Evolutionary conservation across 2,113 vertebrate species (phyloP), one percentile per base, ranked within the genome.

Genomic region (Tychaedon coryphoeus): DNA sequence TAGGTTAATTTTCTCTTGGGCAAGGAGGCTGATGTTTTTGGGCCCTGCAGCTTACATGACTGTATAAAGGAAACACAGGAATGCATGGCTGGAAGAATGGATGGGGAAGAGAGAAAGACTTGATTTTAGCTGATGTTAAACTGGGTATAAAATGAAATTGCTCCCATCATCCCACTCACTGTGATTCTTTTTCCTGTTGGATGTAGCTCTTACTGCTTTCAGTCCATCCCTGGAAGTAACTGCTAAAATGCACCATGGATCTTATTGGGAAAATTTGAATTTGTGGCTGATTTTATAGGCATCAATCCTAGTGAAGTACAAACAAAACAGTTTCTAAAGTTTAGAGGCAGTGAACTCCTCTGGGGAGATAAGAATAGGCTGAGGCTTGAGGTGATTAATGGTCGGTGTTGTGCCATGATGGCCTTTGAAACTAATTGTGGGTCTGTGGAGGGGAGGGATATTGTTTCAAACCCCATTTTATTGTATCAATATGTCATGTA

Each of bases 21-120:
- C 25, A 20, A 23, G 33, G 5, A 8, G 79, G 6, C 26, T 23
- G 42, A 14, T 15, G 19, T 43, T 61, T 70, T 38, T 58, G 60
- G 38, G 56, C 42, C 43, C n/a, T 64, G 67, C 38, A 64, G 38
- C 23, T 81, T 74, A 7, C 9, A 2, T 20, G 38, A 7, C 20
- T 42, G 5, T 0, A 0, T 54, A 23, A 61, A 80, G 50, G 48
- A 72, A 82, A 36, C 10, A n/a, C 0, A 1, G 42, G 57, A 56
- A 33, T 4, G 2, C 38, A 6, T 0, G 1, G 23, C 33, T 78
- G 74, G 25, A 57, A 83, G 40, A 76, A 29, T 25, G 29, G 24
- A 14, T 50, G 28, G 56, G 28, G 38, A 80, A 47, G 38, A 22
- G 14, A 42, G 64, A 31, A 36, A 36, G 29, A 17, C 10, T 47